phyloP scores from a whole-genome alignment of 2,797 vertebrate species.

The Pipistrellus kuhlii region DNA sequence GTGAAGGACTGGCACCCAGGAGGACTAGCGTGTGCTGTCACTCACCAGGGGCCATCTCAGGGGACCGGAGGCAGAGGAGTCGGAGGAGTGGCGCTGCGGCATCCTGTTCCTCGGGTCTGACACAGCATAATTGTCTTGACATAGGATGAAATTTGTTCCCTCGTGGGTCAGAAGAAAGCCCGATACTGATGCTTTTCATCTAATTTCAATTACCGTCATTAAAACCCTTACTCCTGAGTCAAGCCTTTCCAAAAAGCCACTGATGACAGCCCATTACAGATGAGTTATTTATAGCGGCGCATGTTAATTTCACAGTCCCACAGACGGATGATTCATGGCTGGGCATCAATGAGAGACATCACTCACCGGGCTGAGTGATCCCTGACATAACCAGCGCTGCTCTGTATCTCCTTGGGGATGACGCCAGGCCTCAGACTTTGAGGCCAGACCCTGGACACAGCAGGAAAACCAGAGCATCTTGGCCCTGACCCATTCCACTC shows the following conservation, averaged over 20 bases:
- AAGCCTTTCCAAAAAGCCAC: conserved; percentile 84
- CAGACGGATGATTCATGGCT: conserved; percentile 86
- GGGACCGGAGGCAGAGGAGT: conserved; percentile 56
- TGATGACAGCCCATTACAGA: conserved; percentile 86
- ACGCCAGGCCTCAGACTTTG: conserved; percentile 57
- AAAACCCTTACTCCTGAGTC: conserved; percentile 85
- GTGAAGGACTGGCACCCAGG: background rate
- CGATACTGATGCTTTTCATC: conserved; percentile 85
- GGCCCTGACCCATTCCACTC: background rate
- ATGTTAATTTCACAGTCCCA: conserved; percentile 86
- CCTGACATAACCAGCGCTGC: conserved; percentile 75
- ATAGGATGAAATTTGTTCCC: conserved; percentile 83
- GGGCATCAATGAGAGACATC: conserved; percentile 84
- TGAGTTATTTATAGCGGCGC: conserved; percentile 86
- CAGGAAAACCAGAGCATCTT: background rate
- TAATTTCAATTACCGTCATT: conserved; percentile 87
- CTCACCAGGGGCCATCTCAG: conserved; percentile 47
- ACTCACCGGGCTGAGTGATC: conserved; percentile 76
- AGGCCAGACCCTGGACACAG: background rate
- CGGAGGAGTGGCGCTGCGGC: background rate
- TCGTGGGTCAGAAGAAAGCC: conserved; percentile 81
- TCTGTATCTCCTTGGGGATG: conserved; percentile 44
- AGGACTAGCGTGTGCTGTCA: background rate
- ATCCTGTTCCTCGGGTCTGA: conserved; percentile 36
- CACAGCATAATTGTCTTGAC: conserved; percentile 78